phyloP scores from a whole-genome alignment of 2,797 vertebrate genomes.

The Rhabdomys pumilio region DNA sequence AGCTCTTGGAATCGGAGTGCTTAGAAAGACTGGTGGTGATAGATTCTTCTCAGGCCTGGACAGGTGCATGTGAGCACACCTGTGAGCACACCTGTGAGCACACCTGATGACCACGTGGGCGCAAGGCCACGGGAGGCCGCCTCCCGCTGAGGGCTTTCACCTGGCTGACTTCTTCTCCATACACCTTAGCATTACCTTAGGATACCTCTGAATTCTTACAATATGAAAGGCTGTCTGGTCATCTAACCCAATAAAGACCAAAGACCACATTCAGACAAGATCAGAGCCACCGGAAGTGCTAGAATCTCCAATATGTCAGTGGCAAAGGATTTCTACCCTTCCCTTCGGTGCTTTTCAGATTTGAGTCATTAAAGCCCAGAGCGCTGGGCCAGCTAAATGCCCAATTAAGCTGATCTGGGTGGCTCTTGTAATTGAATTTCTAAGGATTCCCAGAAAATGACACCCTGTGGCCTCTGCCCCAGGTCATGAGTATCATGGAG shows the following conservation, averaged over 20 bases:
- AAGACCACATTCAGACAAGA: no score
- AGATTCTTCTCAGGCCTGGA: rapidly evolving
- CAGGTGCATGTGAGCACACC: neutral
- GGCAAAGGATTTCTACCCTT: neutral
- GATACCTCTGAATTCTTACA: no score
- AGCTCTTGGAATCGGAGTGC: rapidly evolving
- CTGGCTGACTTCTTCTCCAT: neutral
- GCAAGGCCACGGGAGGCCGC: no score
- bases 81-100: neutral
- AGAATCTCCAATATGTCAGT: neutral
- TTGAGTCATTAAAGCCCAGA: neutral
- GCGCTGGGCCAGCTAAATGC: no score
- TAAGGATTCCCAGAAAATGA: neutral
- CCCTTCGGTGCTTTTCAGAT: neutral
- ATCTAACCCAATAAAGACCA: neutral
- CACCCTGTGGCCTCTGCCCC: no score
- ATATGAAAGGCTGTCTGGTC: neutral
- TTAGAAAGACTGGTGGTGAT: rapidly evolving
- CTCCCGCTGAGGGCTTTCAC: neutral
- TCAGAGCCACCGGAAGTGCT: neutral
- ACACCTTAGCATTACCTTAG: neutral
- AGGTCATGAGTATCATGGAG: neutral
- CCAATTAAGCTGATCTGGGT: neutral
- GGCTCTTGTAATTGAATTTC: neutral
- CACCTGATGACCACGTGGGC: neutral